Percentiles rank a stretch among this genome's conserved stretches.
These are phyloP conservation scores for Cherax destructor DNA, from an alignment of 1,140 invertebrate genomes.

Conservation along the genomic window DNA sequence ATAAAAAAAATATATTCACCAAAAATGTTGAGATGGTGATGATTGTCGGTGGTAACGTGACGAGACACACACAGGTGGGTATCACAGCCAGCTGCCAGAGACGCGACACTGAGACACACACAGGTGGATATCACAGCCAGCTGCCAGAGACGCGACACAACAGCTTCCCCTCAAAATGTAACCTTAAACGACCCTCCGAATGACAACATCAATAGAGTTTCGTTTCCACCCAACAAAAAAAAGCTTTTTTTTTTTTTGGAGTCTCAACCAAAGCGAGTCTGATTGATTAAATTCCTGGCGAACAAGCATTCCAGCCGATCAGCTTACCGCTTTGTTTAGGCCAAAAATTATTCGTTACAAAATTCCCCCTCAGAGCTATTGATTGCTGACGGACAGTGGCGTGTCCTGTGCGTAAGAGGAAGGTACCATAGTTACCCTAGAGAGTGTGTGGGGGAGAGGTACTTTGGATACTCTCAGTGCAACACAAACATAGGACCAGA, in stretches of 20 bases:
- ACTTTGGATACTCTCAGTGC: too few species aligned
- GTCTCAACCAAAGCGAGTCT: constrained; percentile 52
- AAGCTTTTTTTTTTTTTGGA: constrained; percentile 22
- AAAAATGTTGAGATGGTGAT: too few species aligned
- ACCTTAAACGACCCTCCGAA: constrained; percentile 24
- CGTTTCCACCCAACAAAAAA: constrained; percentile 25
- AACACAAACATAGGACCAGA: too few species aligned
- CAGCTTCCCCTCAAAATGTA: constrained; percentile 13
- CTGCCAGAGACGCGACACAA: background rate
- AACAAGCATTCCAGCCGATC: constrained; percentile 61
- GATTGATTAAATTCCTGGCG: constrained; percentile 66
- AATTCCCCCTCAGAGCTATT: constrained; percentile 7
- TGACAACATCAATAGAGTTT: constrained; percentile 25
- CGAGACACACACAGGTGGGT: too few species aligned
- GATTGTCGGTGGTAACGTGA: too few species aligned
- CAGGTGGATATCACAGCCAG: too few species aligned
- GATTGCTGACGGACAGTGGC: background rate
- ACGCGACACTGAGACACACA: background rate
- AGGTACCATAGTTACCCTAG: background rate
- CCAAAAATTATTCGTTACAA: constrained; percentile 43
- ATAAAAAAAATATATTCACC: too few species aligned
- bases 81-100: background rate
- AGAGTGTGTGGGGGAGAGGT: background rate
- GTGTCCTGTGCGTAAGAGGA: background rate
- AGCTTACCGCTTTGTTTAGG: constrained; percentile 54